Evolutionary conservation across 1,140 invertebrate genomes (phyloP).

Genomic region (Drosophila tristis): DNA sequence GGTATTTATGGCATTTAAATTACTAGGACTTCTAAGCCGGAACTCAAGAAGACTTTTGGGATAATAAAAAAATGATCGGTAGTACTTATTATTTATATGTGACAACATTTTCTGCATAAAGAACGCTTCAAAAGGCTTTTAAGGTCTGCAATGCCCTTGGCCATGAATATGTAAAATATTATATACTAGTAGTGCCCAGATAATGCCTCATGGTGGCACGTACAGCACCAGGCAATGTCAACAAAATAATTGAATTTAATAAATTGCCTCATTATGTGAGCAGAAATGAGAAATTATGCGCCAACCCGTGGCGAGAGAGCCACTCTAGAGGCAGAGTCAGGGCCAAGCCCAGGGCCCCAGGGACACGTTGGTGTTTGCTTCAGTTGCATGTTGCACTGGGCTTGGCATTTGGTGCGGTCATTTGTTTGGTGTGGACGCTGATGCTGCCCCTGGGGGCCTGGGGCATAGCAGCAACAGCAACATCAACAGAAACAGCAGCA

Average conservation of each 20-base stretch:
- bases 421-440: conserved; percentile 31
- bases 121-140: too few species aligned
- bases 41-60: too few species aligned
- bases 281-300: conserved; percentile 74
- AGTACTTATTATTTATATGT: too few species aligned
- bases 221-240: conserved; percentile 53
- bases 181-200: background rate
- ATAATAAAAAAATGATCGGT: too few species aligned
- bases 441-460: background rate
- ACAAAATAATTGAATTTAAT: conserved; percentile 80
- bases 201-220: conserved; percentile 6
- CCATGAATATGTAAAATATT: background rate
- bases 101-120: too few species aligned
- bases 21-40: too few species aligned
- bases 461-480: background rate
- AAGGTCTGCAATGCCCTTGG: too few species aligned
- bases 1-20: too few species aligned
- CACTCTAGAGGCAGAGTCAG: conserved; percentile 8
- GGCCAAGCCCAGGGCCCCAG: too few species aligned
- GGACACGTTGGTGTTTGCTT: conserved; percentile 27
- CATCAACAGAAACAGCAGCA: background rate
- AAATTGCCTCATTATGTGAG: conserved; percentile 78
- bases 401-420: conserved; percentile 68
- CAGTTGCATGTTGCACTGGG: conserved; percentile 60
- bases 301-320: conserved; percentile 23